phyloP scores from a whole-genome alignment of 2,797 vertebrate genomes.

The Takifugu rubripes region DNA sequence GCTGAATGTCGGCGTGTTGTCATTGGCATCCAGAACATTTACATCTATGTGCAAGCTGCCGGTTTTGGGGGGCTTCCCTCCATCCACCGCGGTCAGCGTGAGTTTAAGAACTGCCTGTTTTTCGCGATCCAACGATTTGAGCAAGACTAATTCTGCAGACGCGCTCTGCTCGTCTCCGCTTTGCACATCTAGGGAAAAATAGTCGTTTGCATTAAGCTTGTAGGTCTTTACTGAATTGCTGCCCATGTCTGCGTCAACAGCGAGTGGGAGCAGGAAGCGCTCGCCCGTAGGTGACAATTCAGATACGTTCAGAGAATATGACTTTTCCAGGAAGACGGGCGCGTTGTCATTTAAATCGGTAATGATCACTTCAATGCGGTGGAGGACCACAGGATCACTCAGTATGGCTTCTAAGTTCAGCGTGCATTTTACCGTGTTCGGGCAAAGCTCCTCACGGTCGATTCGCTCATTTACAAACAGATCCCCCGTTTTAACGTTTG shows the following conservation, averaged over 20 bases:
- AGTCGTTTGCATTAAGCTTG: constrained; percentile 71
- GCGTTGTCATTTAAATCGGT: constrained; percentile 73
- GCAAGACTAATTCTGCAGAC: constrained; percentile 72
- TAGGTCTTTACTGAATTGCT: constrained; percentile 76
- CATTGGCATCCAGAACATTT: constrained; percentile 76
- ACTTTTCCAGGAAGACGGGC: constrained; percentile 55
- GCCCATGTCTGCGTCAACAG: constrained; percentile 75
- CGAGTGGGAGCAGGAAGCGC: constrained; percentile 72
- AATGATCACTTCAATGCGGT: constrained; percentile 66
- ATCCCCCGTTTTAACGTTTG: constrained; percentile 60
- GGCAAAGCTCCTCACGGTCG: constrained; percentile 64
- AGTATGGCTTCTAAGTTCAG: constrained; percentile 62
- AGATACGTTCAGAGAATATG: constrained; percentile 66
- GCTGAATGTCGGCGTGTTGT: constrained; percentile 74
- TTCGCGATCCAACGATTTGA: constrained; percentile 78
- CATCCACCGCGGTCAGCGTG: constrained; percentile 72
- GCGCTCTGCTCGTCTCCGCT: constrained; percentile 64
- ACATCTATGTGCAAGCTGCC: constrained; percentile 67
- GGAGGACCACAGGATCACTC: constrained; percentile 46
- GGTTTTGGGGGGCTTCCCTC: constrained; percentile 72
- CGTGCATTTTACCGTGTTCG: constrained; percentile 52
- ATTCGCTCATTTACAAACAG: constrained; percentile 58
- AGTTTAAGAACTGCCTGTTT: constrained; percentile 62
- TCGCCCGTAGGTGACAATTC: constrained; percentile 68
- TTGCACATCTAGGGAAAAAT: constrained; percentile 75